Evolutionary conservation across 1,140 invertebrate genomes (phyloP).

Genomic region (Drosophila kohkoa): DNA sequence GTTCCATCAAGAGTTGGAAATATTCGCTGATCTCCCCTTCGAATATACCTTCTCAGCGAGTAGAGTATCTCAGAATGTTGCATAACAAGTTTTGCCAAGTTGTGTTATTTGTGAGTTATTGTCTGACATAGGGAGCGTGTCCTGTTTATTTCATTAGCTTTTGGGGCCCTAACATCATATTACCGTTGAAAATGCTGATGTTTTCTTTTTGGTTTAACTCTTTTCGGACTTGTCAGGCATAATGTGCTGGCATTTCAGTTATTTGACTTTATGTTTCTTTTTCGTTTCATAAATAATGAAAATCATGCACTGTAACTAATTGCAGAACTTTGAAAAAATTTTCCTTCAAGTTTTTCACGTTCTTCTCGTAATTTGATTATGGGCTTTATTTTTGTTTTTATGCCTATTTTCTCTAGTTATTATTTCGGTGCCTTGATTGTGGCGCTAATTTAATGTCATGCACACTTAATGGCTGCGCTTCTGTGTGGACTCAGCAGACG

Average conservation of each 20-base stretch:
- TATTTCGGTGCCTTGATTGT: constrained; percentile 48
- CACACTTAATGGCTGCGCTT: constrained; percentile 57
- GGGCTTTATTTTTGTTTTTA: constrained; percentile 51
- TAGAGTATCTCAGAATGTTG: constrained; percentile 30
- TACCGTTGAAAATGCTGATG: constrained; percentile 31
- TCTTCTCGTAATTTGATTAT: constrained; percentile 75
- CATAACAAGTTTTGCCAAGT: constrained; percentile 43
- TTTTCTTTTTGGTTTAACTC: constrained; percentile 9
- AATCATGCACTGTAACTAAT: constrained; percentile 77
- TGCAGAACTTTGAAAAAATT: constrained; percentile 40
- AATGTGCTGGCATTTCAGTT: constrained; percentile 16
- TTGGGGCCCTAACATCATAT: constrained; percentile 25
- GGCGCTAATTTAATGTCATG: constrained; percentile 75
- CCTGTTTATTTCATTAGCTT: constrained; percentile 45
- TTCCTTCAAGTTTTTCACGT: constrained; percentile 51
- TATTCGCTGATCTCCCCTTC: no score
- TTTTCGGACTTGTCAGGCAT: constrained; percentile 20
- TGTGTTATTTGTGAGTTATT: constrained; percentile 50
- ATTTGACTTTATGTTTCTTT: constrained; percentile 14
- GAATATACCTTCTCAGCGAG: no score
- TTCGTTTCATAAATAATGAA: constrained; percentile 24
- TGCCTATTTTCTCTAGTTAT: constrained; percentile 9
- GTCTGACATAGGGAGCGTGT: constrained; percentile 45
- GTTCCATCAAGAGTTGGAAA: no score
- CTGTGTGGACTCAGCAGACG: constrained; percentile 13